Conservation (phyloP, 1,140 invertebrate species). For the Drosophila kepulauana region DNA sequence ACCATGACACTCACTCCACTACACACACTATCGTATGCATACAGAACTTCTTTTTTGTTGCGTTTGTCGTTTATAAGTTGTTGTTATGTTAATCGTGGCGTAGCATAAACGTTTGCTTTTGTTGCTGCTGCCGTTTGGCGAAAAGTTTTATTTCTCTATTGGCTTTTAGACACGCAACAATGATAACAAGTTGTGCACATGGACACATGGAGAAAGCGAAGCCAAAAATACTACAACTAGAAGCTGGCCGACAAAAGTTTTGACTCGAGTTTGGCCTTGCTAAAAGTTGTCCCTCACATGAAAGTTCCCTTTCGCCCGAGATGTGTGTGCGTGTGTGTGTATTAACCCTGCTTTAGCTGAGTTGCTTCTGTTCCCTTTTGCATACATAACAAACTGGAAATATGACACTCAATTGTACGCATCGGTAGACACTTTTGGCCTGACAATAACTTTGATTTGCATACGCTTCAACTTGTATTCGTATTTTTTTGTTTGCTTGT, state of each 20-base stretch:
- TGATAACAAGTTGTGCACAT: constrained; percentile 76
- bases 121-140: constrained; percentile 39
- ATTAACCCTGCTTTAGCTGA: neutral
- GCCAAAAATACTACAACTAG: constrained; percentile 28
- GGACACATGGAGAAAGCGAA: neutral
- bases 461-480: constrained; percentile 44
- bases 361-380: constrained; percentile 19
- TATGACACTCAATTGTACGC: constrained; percentile 83
- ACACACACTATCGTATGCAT: constrained; percentile 31
- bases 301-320: neutral
- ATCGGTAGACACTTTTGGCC: constrained; percentile 74
- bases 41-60: neutral
- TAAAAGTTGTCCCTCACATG: constrained; percentile 63
- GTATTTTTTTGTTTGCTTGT: constrained; percentile 46
- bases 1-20: constrained; percentile 8
- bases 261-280: constrained; percentile 36
- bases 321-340: no score
- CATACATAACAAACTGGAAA: constrained; percentile 75
- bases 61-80: constrained; percentile 12
- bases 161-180: constrained; percentile 81
- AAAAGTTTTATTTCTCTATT: constrained; percentile 76
- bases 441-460: constrained; percentile 83
- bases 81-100: constrained; percentile 68
- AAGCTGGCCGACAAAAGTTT: constrained; percentile 58
- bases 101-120: constrained; percentile 72